Conservation (phyloP, 2,113 vertebrate species). For the Pseudolaguvia tuberculata region DNA sequence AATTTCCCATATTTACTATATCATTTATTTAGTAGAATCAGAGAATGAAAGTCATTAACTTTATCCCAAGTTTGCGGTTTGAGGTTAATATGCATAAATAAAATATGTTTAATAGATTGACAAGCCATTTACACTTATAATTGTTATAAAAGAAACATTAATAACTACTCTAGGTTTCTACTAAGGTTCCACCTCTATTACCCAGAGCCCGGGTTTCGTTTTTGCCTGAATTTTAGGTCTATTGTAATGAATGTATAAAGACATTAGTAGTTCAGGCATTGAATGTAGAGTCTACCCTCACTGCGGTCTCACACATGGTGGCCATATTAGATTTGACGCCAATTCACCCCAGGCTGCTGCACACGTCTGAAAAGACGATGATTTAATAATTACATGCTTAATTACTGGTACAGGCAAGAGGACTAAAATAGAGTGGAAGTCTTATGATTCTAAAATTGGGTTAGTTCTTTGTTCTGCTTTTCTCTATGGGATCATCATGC, state of each 20-base stretch:
- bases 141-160: too few relatives aligned
- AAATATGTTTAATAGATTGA: neutral
- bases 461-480: constrained; percentile 50
- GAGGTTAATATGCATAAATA: too few relatives aligned
- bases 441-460: constrained; percentile 57
- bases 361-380: constrained; percentile 51
- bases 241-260: constrained; percentile 43
- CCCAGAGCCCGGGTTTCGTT: neutral
- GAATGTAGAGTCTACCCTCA: constrained; percentile 3
- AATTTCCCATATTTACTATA: neutral
- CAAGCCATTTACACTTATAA: too few relatives aligned
- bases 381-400: constrained; percentile 61
- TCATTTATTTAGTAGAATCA: neutral
- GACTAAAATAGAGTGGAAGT: constrained; percentile 51
- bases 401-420: constrained; percentile 51
- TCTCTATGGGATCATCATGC: constrained; percentile 29
- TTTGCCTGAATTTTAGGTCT: constrained; percentile 17
- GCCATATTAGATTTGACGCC: constrained; percentile 57
- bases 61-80: too few relatives aligned
- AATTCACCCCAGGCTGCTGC: constrained; percentile 47
- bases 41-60: neutral
- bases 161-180: too few relatives aligned
- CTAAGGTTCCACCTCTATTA: neutral
- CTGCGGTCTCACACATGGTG: constrained; percentile 38
- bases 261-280: constrained; percentile 43